Base-by-base conservation (phyloP, 2,797 vertebrate species). In the Poeciliopsis gracilis region DNA sequence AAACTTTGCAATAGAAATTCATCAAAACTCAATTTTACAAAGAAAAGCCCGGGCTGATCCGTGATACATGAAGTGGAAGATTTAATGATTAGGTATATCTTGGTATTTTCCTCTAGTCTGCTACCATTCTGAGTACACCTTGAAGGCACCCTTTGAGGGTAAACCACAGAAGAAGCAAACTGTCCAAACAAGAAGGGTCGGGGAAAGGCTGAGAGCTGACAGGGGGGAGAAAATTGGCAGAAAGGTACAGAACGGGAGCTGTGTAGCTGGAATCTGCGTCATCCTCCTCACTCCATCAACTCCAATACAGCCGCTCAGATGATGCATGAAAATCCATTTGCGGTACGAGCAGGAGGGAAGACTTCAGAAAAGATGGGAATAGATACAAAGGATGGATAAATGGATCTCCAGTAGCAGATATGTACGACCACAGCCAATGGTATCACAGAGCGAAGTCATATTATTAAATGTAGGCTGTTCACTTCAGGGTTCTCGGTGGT, bases 281-380 rank as follows among this genome's bases (percentile, higher is more conserved):
- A 84, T 86, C 88, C 82, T 83, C 78, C 87, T 89, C 86, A 88
- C 88, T 86, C 89, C 88, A 86, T 93, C 90, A 92, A 90, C 84
- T 93, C 88, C 86, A 89, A 92, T 90, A 91, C 86, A 82, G 67
- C 77, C 70, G 55, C 72, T 87, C 87, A 89, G 90, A 92, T 91
- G 90, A 93, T 91, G 89, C 92, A 89, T 93, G 90, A 89, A 93
- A 94, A 94, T 90, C 85, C 84, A 93, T 94, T 93, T 90, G 90
- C 78, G 84, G 79, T 86, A 88, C 80, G 87, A 88, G 90, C 79
- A 57, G 77, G 81, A 84, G 87, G 87, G 75, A 86, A 85, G 87
- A 88, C 73, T 76, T 88, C 46, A 71, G 71, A 80, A 84, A 86
- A 81, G 73, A 53, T 76, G 66, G 59, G 61, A 80, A 61, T 72